These are phyloP conservation scores for Hoplodrina blanda DNA, from an alignment of 2,888 invertebrate genomes.

Conservation along the genomic window DNA sequence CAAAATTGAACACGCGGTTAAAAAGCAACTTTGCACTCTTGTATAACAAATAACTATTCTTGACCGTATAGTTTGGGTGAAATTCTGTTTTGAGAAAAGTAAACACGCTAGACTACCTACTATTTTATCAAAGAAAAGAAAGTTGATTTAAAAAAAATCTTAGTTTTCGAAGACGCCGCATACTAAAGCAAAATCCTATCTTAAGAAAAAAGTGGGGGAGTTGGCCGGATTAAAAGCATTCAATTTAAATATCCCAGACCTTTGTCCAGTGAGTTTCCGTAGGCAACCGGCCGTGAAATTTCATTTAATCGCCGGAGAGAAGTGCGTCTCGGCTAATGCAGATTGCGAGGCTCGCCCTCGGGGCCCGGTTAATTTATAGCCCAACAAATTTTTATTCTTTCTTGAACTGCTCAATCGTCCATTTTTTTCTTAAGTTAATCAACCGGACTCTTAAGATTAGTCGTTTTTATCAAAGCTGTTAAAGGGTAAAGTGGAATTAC, in stretches of 20 bases:
- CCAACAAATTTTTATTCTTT: conserved; percentile 88
- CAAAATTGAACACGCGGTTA: no score
- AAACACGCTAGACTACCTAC: conserved; percentile 10
- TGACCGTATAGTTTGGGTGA: not conserved
- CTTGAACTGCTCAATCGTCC: conserved; percentile 85
- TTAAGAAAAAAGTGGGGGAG: conserved; percentile 75
- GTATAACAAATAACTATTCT: no score
- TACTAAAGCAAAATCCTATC: conserved; percentile 68
- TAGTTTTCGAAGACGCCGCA: conserved; percentile 61
- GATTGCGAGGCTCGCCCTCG: conserved; percentile 84
- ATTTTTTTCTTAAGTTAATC: conserved; percentile 74
- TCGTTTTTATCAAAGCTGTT: conserved; percentile 69
- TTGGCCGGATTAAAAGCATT: conserved; percentile 85
- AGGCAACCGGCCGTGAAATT: conserved; percentile 88
- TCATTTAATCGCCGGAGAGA: conserved; percentile 88
- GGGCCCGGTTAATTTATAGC: conserved; percentile 87
- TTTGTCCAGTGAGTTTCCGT: conserved; percentile 86
- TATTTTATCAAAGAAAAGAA: conserved; percentile 22
- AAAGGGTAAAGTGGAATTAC: conserved; percentile 68
- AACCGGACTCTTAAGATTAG: conserved; percentile 68
- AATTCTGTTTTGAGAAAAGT: not conserved
- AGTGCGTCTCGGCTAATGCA: conserved; percentile 89
- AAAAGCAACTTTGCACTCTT: no score
- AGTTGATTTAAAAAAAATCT: conserved; percentile 49
- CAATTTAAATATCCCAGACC: conserved; percentile 87